Conservation (phyloP, 2,113 vertebrate genomes). For the mouse (Mus musculus) region DNA sequence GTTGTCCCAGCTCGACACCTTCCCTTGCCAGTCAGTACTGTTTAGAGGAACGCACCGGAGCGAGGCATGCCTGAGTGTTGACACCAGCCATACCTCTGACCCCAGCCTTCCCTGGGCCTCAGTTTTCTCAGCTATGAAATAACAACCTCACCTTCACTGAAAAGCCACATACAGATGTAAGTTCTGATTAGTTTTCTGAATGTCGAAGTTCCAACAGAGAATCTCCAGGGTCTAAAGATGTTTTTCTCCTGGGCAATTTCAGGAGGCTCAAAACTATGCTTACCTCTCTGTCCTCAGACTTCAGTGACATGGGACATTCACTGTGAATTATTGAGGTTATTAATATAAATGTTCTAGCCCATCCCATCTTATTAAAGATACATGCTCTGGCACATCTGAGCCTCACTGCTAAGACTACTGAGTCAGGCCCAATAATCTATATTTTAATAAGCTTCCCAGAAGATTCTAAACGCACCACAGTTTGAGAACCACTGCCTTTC, state of each 20-base stretch:
- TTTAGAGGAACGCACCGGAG: background rate
- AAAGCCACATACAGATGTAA: background rate
- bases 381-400: background rate
- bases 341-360: background rate
- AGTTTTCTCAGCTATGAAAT: background rate
- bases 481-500: conserved; percentile 5
- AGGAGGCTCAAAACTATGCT: background rate
- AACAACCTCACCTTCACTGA: background rate
- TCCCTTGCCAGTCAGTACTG: background rate
- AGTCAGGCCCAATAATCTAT: conserved; percentile 5
- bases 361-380: background rate
- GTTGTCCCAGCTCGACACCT: background rate
- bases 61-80: background rate
- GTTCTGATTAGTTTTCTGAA: background rate
- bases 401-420: background rate
- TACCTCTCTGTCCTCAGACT: background rate
- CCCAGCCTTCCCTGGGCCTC: background rate
- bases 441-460: conserved; percentile 25
- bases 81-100: background rate
- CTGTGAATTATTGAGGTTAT: background rate
- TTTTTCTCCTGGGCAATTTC: background rate
- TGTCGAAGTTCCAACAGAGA: background rate
- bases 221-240: background rate
- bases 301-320: background rate
- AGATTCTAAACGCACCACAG: background rate